Evolutionary conservation across 2,797 vertebrate species (phyloP), one percentile per base, ranked within the genome.

Genomic region (Esox masquinongy): DNA sequence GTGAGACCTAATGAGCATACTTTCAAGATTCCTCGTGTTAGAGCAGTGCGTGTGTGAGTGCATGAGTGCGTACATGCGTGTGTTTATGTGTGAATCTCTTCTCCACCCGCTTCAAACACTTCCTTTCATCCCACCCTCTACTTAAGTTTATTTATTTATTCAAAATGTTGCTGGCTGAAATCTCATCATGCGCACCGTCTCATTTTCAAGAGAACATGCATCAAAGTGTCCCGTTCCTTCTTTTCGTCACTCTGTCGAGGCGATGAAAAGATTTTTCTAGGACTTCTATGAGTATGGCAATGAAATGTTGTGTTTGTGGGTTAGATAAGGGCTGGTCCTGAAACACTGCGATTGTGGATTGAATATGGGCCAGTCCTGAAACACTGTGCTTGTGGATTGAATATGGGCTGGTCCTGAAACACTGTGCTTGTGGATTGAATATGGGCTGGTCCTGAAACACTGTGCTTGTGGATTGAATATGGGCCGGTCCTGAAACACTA

Each of bases 1-100:
- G 81, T 85, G 86, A 84, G 76, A 76, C 68, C 74, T 90, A 90
- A 91, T 85, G 86, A 92, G 79, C 84, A 83, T 77, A 77, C 82
- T 88, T 70, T 89, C 86, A 79, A 70, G 86, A 85, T 72, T 83
- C 75, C 64, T 70, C 47, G 50, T 68, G 72, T 68, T 72, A 19
- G 61, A n/a, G 34, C 36, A n/a, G 47, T 34, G 14, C 67, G 49
- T 71, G 59, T 74, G 16, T 77, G 64, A 75, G 66, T 17, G 39
- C n/a, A 19, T 77, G 64, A 75, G 66, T 17, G 39, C n/a, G 19
- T 68, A 73, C 36, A 68, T 68, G 47, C 63, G 39, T 74, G 16
- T 74, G 63, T n/a, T 50, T 61, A 7, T 43, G 34, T n/a, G 22
- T 47, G 12, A 39, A 39, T 59, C 59, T 64, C 68, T 76, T 73